These are phyloP conservation scores for Mesopsocus fuscifrons DNA, from an alignment of 2,888 invertebrate species.

Conservation along the genomic window DNA sequence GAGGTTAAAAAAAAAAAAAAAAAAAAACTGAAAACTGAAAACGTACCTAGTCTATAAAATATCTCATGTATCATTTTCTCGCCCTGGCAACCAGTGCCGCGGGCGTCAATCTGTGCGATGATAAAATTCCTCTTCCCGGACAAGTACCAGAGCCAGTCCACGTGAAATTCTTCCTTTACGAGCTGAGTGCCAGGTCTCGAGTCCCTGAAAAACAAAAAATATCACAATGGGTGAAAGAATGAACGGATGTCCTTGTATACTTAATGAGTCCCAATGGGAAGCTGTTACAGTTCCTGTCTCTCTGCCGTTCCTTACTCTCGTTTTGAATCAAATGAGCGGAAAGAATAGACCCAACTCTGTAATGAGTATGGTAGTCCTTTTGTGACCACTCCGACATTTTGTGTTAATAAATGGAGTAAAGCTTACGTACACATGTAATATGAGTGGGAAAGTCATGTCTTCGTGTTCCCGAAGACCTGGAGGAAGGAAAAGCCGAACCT, in stretches of 20 bases:
- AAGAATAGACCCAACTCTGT: no score
- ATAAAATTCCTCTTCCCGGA: conserved; percentile 65
- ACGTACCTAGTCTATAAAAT: conserved; percentile 47
- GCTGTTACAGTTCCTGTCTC: no score
- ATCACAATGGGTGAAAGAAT: not conserved
- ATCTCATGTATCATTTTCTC: conserved; percentile 51
- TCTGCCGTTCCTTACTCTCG: no score
- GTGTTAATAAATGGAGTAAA: no score
- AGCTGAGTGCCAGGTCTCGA: conserved; percentile 67
- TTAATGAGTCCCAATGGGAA: not conserved
- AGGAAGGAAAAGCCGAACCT: conserved; percentile 62
- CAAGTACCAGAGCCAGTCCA: conserved; percentile 73
- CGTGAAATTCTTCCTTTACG: conserved; percentile 60
- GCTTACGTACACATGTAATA: conserved; percentile 70
- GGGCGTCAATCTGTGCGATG: conserved; percentile 73
- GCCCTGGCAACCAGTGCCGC: conserved; percentile 72
- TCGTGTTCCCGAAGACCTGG: conserved; percentile 69
- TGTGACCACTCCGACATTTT: no score
- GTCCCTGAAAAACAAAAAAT: conserved; percentile 31
- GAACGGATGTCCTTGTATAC: not conserved
- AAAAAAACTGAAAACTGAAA: not conserved
- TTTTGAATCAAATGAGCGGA: no score
- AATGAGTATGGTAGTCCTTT: no score
- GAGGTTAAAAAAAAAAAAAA: not conserved
- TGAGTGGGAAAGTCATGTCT: conserved; percentile 58